Evolutionary conservation across 2,797 vertebrate genomes (phyloP).

Genomic region (Scarus forsteni): DNA sequence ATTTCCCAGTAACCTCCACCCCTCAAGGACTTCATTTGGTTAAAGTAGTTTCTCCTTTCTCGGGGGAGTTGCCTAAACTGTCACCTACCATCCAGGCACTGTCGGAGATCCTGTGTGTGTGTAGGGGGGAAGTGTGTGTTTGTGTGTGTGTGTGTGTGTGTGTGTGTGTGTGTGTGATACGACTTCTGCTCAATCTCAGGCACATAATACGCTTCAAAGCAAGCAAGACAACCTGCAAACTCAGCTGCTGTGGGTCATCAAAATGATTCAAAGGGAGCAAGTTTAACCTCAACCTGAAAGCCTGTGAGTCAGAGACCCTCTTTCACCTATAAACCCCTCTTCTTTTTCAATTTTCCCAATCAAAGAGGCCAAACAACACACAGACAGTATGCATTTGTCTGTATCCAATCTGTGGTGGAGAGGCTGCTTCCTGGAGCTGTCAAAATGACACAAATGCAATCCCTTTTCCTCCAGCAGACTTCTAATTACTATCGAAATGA

Average conservation of each 20-base stretch:
- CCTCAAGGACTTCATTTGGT: constrained; percentile 62
- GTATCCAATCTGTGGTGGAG: constrained; percentile 10
- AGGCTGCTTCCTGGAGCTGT: constrained; percentile 31
- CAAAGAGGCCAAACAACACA: constrained; percentile 58
- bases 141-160: constrained; percentile 9
- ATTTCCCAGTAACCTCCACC: constrained; percentile 45
- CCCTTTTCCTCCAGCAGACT: constrained; percentile 29
- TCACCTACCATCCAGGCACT: constrained; percentile 56
- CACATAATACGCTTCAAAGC: constrained; percentile 83
- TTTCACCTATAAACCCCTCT: constrained; percentile 66
- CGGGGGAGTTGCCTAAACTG: constrained; percentile 54
- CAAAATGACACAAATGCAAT: constrained; percentile 38
- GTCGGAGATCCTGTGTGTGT: constrained; percentile 46
- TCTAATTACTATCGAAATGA: constrained; percentile 66
- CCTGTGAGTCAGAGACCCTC: constrained; percentile 73
- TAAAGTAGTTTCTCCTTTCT: constrained; percentile 50
- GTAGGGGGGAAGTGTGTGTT: constrained; percentile 41
- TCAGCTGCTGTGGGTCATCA: constrained; percentile 83
- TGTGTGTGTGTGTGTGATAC: constrained; percentile 56
- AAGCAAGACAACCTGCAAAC: constrained; percentile 81
- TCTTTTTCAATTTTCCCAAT: constrained; percentile 73
- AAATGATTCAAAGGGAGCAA: constrained; percentile 85
- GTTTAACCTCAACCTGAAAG: constrained; percentile 85
- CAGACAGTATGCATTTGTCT: constrained; percentile 45
- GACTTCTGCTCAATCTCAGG: constrained; percentile 75